Conservation (phyloP, 2,888 invertebrate species). For the Buathra laborator region DNA sequence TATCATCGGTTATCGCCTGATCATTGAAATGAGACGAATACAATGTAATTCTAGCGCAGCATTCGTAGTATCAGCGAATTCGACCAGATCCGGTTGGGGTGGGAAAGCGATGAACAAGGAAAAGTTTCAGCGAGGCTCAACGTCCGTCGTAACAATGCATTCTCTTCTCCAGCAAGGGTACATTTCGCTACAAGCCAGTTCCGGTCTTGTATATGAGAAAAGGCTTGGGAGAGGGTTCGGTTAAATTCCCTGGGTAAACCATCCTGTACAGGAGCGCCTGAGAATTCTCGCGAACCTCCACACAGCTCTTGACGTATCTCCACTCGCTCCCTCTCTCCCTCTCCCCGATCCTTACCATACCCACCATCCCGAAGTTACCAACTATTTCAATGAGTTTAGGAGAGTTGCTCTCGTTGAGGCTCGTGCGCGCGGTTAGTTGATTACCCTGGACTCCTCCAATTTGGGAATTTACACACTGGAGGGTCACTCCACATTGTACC, state of each 20-base stretch:
- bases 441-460: constrained; percentile 78
- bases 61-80: constrained; percentile 5
- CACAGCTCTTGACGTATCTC: background rate
- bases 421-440: constrained; percentile 79
- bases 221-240: constrained; percentile 22
- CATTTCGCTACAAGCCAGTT: constrained; percentile 17
- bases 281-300: constrained; percentile 55
- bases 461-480: constrained; percentile 77
- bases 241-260: constrained; percentile 68
- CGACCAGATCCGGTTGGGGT: background rate
- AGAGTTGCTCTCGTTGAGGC: constrained; percentile 72
- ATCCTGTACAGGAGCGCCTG: constrained; percentile 27
- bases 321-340: background rate
- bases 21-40: background rate
- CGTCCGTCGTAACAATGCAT: constrained; percentile 47
- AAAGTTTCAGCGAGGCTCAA: constrained; percentile 36
- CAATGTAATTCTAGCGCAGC: background rate
- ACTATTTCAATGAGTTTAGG: constrained; percentile 82
- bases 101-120: constrained; percentile 9
- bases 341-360: constrained; percentile 15
- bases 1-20: too few species aligned
- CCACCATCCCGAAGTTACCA: constrained; percentile 72
- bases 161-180: constrained; percentile 30
- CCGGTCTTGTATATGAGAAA: constrained; percentile 42
- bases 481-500: constrained; percentile 33